A percentile compares a stretch with the other conserved stretches of the same genome.
Evolutionary conservation across 2,113 vertebrate genomes (phyloP).

Genomic region (Xiphophorus couchianus): DNA sequence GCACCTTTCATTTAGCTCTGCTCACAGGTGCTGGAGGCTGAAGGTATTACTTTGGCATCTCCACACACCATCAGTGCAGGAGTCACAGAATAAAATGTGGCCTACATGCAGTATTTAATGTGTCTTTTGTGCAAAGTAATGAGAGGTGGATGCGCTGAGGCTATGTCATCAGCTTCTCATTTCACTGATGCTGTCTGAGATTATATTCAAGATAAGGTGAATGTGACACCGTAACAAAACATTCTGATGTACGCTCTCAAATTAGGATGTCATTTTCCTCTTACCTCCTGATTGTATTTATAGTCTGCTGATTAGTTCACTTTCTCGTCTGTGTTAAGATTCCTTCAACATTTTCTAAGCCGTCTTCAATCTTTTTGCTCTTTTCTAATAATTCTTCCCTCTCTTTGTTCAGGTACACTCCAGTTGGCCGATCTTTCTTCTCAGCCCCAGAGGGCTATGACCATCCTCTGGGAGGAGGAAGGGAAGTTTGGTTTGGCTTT

Average conservation of each 20-base stretch:
- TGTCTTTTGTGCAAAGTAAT: slow-evolving; percentile 21
- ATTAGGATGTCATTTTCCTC: slow-evolving; percentile 31
- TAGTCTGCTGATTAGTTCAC: neutral
- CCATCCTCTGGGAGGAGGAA: slow-evolving; percentile 95
- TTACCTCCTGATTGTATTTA: neutral
- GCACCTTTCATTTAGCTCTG: slow-evolving; percentile 50
- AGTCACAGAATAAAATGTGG: slow-evolving; percentile 23
- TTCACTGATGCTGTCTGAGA: slow-evolving; percentile 31
- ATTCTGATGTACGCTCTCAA: slow-evolving; percentile 31
- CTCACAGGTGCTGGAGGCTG: slow-evolving; percentile 1
- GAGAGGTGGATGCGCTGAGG: slow-evolving; percentile 9
- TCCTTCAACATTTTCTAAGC: neutral
- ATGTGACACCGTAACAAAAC: slow-evolving; percentile 15
- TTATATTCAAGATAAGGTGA: slow-evolving; percentile 14
- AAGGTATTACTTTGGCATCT: slow-evolving; percentile 13
- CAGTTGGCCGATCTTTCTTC: slow-evolving; percentile 99
- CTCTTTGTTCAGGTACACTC: slow-evolving; percentile 88
- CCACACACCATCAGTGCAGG: slow-evolving; percentile 24
- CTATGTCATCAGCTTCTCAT: slow-evolving; percentile 29
- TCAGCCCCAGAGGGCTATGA: slow-evolving; percentile 98
- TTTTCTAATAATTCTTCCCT: neutral
- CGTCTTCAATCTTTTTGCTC: neutral
- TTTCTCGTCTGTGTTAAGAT: neutral
- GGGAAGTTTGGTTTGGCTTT: slow-evolving; percentile 99
- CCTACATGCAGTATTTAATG: slow-evolving; percentile 35